These are phyloP conservation scores for Eumacrocentrus americanus DNA, from an alignment of 2,888 invertebrate genomes.

Conservation along the genomic window DNA sequence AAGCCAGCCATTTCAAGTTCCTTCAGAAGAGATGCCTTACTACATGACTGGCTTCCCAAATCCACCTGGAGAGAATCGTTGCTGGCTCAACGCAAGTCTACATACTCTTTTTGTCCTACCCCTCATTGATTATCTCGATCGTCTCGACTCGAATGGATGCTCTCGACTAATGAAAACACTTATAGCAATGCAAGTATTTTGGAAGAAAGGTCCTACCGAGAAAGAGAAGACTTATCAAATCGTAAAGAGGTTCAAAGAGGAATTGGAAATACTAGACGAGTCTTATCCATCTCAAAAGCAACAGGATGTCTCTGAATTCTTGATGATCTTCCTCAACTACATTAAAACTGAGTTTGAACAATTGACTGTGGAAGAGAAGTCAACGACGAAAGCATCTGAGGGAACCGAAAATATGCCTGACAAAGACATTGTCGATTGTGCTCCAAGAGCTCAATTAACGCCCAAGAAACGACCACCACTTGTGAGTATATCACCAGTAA, in stretches of 20 bases:
- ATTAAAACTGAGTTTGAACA: constrained; percentile 49
- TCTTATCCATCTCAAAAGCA: constrained; percentile 51
- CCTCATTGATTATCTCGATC: constrained; percentile 42
- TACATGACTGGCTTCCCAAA: constrained; percentile 52
- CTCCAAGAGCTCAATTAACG: constrained; percentile 31
- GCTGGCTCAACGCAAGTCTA: constrained; percentile 53
- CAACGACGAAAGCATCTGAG: constrained; percentile 28
- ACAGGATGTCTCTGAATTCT: constrained; percentile 55
- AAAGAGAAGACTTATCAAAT: constrained; percentile 41
- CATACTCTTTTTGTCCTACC: constrained; percentile 51
- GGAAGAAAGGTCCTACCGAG: constrained; percentile 43
- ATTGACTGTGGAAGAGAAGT: constrained; percentile 4
- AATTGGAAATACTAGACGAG: constrained; percentile 44
- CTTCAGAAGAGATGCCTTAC: constrained; percentile 34
- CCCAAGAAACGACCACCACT: constrained; percentile 43
- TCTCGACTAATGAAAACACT: constrained; percentile 44
- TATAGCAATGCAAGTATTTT: constrained; percentile 41
- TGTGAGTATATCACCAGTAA: constrained; percentile 41
- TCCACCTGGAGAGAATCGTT: constrained; percentile 54
- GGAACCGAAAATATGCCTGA: constrained; percentile 45
- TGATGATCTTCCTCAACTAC: constrained; percentile 51
- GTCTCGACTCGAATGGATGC: constrained; percentile 37
- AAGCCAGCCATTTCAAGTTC: not conserved
- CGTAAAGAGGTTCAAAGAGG: constrained; percentile 46
- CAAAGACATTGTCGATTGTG: constrained; percentile 33